These are phyloP conservation scores for Ophioderma brevispina DNA, from an alignment of 35 echinoderm and acorn worm species.

Conservation along the genomic window DNA sequence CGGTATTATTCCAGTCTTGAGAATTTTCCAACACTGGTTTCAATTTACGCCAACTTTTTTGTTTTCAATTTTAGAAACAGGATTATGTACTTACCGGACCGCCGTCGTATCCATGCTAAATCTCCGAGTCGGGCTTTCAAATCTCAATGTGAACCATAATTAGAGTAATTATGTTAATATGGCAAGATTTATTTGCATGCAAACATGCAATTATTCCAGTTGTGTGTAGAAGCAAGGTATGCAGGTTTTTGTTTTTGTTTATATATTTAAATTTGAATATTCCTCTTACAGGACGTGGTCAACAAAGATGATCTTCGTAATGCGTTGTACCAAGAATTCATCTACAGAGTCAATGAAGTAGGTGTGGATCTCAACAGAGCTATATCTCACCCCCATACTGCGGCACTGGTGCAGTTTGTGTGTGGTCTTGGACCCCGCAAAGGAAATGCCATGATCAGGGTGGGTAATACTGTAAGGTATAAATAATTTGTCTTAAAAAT, in stretches of 20 bases:
- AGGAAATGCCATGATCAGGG: constrained; percentile 78
- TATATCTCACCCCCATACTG: constrained; percentile 65
- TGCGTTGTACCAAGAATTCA: constrained; percentile 85
- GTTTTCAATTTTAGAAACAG: too few relatives aligned
- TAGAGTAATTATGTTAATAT: too few relatives aligned
- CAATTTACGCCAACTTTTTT: too few relatives aligned
- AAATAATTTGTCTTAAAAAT: too few relatives aligned
- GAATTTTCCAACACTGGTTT: too few relatives aligned
- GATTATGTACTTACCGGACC: too few relatives aligned
- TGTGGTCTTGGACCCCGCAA: constrained; percentile 96
- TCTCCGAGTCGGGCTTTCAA: too few relatives aligned
- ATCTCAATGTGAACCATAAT: too few relatives aligned
- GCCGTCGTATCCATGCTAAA: too few relatives aligned
- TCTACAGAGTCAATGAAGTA: constrained; percentile 93
- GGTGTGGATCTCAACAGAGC: constrained; percentile 91
- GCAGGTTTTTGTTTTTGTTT: background rate
- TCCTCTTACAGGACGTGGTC: constrained; percentile 58
- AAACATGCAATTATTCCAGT: too few relatives aligned
- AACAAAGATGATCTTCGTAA: constrained; percentile 74
- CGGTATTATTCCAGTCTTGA: too few relatives aligned
- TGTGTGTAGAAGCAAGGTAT: background rate
- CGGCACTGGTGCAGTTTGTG: constrained; percentile 79
- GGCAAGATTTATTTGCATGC: too few relatives aligned
- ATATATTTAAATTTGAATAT: background rate
- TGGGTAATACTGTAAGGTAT: constrained; percentile 60